A percentile compares a stretch with the other conserved stretches of the same genome.
Conservation (phyloP, 2,797 vertebrate genomes). For the Eutrigla gurnardus region DNA sequence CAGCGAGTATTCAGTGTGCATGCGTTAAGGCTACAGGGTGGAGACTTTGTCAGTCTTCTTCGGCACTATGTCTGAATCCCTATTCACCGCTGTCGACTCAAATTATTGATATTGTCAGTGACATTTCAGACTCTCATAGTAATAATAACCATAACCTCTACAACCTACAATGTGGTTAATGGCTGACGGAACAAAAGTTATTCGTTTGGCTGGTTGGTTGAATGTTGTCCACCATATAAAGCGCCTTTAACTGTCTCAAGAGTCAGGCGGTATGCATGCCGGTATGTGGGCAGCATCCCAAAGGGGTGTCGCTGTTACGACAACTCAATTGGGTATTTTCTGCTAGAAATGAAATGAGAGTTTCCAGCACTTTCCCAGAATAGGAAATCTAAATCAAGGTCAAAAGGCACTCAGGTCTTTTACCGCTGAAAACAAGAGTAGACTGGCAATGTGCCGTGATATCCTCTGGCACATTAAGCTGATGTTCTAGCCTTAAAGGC, state of each 20-base stretch:
- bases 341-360: constrained; percentile 24
- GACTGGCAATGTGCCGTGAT: constrained; percentile 37
- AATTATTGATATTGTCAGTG: constrained; percentile 19
- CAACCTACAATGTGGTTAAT: constrained; percentile 23
- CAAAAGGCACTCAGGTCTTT: constrained; percentile 48
- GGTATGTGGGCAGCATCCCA: constrained; percentile 27
- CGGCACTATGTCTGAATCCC: constrained; percentile 14
- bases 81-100: constrained; percentile 9
- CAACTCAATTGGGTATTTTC: constrained; percentile 33
- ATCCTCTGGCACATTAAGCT: constrained; percentile 56
- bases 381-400: constrained; percentile 49
- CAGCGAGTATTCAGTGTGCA: constrained; percentile 14
- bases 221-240: constrained; percentile 21
- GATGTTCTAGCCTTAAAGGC: constrained; percentile 49
- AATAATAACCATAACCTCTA: neutral
- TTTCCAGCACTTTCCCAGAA: constrained; percentile 51
- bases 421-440: constrained; percentile 29
- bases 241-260: constrained; percentile 11
- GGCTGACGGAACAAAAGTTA: constrained; percentile 13
- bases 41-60: constrained; percentile 1
- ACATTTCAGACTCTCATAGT: constrained; percentile 1
- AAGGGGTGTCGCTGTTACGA: constrained; percentile 15
- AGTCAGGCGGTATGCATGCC: constrained; percentile 19
- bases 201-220: constrained; percentile 5
- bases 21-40: neutral